Base-by-base conservation (phyloP, 2,888 invertebrate genomes). In the Mimas tiliae region DNA sequence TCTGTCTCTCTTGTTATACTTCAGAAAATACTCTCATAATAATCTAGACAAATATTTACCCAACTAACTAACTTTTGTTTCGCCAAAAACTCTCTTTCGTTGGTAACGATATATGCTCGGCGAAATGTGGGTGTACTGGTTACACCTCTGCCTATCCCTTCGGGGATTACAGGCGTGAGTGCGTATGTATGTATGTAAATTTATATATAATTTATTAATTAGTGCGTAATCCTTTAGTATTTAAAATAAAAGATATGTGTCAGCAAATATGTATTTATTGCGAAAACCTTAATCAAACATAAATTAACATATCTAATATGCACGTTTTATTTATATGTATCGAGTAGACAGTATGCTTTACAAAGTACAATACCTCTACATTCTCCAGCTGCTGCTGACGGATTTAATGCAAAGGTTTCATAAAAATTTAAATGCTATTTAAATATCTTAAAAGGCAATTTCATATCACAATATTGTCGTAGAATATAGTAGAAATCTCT, bases 381-480 rank as follows among this genome's bases (percentile, higher is more conserved):
- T 48, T 63, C 16, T n/a, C 11, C 58, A 42, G 58, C 58, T 38
- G 58, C 58, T 19, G 58, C 58, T 38, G 58, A 27, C 27, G 27
- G 14, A 66, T 65, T 51, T 27, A 62, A 51, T 38, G 62, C 67
- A 53, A 69, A 65, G 63, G 66, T 52, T 66, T 65, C 70, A 66
- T 70, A 65, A 72, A 70, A 68, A 42, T 58, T 58, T 38, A n/a
- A 69, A 69, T 67, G 68, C 67, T 70, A 70, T 73, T 66, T 64
- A 64, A 68, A 70, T 71, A 73, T 69, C 71, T 70, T 71, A 90
- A 19, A 58, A 89, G 91, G 89, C 89, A 90, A 86, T 86, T 83
- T 85, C 69, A 85, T 91, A 91, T 91, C 91, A 91, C 91, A 90
- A 79, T 79, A 68, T 81, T 77, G 75, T 48, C 6, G 69, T 71